A percentile compares a stretch with the other conserved stretches of the same genome.
phyloP scores from a whole-genome alignment of 1,140 invertebrate species.

The Platyura marginata region DNA sequence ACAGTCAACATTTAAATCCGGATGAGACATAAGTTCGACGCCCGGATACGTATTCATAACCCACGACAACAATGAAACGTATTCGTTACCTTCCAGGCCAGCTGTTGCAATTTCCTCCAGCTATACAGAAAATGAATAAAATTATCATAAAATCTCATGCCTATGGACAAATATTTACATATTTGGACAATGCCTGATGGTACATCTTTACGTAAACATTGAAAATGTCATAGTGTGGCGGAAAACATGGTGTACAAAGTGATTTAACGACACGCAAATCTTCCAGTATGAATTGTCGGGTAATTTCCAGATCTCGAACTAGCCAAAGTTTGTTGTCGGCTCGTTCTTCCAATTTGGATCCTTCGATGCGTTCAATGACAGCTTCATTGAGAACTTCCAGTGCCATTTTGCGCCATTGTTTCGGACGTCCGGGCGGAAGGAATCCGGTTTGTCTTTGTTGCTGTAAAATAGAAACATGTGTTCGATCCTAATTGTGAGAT shows the following conservation, averaged over 20 bases:
- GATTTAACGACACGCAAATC: constrained; percentile 86
- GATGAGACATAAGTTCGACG: constrained; percentile 68
- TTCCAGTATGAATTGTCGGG: constrained; percentile 71
- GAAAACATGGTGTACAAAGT: constrained; percentile 85
- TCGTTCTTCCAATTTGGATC: constrained; percentile 82
- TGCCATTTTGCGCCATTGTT: constrained; percentile 78
- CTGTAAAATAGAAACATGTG: constrained; percentile 24
- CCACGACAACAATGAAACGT: constrained; percentile 87
- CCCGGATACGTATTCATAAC: constrained; percentile 73
- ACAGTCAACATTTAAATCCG: constrained; percentile 65
- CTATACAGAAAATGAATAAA: constrained; percentile 25
- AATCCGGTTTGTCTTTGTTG: constrained; percentile 70
- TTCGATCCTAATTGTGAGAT: no score
- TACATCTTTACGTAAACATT: constrained; percentile 87
- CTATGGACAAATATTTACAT: constrained; percentile 37
- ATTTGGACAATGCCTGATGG: constrained; percentile 67
- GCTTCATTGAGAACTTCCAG: constrained; percentile 68
- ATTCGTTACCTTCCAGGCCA: constrained; percentile 89
- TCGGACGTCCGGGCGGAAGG: constrained; percentile 81
- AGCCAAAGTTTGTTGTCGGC: constrained; percentile 92
- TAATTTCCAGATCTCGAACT: constrained; percentile 57
- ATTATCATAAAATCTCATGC: background rate
- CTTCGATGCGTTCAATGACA: constrained; percentile 67
- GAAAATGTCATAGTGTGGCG: constrained; percentile 86
- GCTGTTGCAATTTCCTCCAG: constrained; percentile 71